phyloP scores from a whole-genome alignment of 2,888 invertebrate genomes.

The Patella depressa region DNA sequence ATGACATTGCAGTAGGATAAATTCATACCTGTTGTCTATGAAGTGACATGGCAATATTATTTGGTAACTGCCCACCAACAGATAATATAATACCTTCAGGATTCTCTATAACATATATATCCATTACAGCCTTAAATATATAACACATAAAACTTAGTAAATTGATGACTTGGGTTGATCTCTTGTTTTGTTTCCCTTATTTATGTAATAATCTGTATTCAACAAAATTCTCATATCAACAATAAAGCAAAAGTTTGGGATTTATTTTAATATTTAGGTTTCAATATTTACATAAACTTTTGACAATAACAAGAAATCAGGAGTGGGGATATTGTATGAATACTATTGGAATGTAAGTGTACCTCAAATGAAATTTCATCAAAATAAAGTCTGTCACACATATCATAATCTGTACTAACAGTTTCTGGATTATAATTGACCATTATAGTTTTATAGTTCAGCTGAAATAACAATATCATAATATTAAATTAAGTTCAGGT shows the following conservation, averaged over 20 bases:
- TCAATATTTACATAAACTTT: no score
- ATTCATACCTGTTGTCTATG: constrained; percentile 76
- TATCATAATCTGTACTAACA: constrained; percentile 99
- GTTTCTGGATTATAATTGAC: constrained; percentile 99
- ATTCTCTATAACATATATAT: constrained; percentile 93
- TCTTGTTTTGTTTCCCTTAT: no score
- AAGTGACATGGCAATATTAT: constrained; percentile 99
- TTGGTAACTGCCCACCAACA: constrained; percentile 98
- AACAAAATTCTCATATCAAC: not conserved
- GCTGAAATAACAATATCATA: constrained; percentile 58
- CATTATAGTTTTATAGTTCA: constrained; percentile 95
- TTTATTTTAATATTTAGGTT: no score
- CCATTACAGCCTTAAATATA: constrained; percentile 86
- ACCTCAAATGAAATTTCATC: constrained; percentile 98
- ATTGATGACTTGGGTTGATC: no score
- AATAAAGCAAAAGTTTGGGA: not conserved
- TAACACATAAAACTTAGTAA: not conserved
- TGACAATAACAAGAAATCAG: no score
- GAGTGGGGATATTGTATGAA: no score
- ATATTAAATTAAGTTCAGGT: no score
- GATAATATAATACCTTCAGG: constrained; percentile 95
- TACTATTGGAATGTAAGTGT: constrained; percentile 26
- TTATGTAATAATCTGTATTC: no score
- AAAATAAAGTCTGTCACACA: constrained; percentile 98
- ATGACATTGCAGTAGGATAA: not conserved